Percentiles rank a stretch among this genome's conserved stretches.
These are phyloP conservation scores for Hoplostethus mediterraneus DNA, from an alignment of 2,797 vertebrate genomes.

Conservation along the genomic window DNA sequence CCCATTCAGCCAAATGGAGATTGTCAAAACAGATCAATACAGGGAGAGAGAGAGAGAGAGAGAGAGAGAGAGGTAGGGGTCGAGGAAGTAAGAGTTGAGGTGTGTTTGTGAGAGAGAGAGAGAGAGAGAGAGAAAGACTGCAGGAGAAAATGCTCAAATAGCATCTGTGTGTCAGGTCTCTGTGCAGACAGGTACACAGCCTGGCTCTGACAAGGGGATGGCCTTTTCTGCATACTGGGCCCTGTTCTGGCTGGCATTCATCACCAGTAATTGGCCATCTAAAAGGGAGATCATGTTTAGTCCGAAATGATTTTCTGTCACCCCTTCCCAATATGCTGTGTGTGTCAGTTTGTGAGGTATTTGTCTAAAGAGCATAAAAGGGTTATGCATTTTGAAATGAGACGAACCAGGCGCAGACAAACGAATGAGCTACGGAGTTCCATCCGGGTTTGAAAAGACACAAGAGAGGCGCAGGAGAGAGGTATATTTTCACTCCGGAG, in stretches of 20 bases:
- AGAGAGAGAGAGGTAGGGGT: constrained; percentile 36
- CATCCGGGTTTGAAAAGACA: constrained; percentile 14
- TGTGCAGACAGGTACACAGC: constrained; percentile 31
- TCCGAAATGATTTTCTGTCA: constrained; percentile 68
- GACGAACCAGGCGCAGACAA: constrained; percentile 29
- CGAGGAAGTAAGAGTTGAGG: constrained; percentile 16
- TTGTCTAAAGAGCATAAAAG: constrained; percentile 54
- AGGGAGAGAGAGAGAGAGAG: constrained; percentile 27
- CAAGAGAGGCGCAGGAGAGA: constrained; percentile 16
- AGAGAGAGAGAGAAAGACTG: neutral
- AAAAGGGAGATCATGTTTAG: constrained; percentile 62
- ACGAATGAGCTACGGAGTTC: neutral
- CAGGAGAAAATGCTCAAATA: constrained; percentile 22
- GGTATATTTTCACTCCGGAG: constrained; percentile 29
- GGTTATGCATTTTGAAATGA: constrained; percentile 61
- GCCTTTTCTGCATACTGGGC: constrained; percentile 62
- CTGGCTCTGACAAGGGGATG: constrained; percentile 41
- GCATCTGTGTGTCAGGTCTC: constrained; percentile 33
- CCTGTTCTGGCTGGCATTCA: constrained; percentile 56
- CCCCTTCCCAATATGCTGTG: constrained; percentile 37
- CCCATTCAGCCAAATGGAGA: constrained; percentile 44
- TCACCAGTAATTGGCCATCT: constrained; percentile 69
- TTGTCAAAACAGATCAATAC: constrained; percentile 75
- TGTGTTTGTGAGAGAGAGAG: constrained; percentile 13
- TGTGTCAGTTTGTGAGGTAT: constrained; percentile 42